phyloP scores from a whole-genome alignment of 92 coral and sea anemone genomes.

The Porites cylindrica region DNA sequence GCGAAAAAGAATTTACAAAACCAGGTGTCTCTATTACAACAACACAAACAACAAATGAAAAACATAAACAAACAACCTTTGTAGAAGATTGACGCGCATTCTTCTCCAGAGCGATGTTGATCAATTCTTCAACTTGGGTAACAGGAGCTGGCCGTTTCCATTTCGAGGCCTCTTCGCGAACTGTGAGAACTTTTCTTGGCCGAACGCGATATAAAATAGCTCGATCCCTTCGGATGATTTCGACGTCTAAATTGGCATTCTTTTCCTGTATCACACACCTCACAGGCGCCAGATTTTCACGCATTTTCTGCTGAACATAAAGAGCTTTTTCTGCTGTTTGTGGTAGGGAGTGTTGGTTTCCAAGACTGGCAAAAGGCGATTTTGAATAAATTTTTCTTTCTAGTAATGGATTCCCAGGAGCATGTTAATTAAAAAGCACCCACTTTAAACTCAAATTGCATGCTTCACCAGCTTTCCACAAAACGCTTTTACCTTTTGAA shows the following conservation, averaged over 20 bases:
- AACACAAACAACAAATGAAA: neutral
- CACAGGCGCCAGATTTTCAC: slow-evolving; percentile 68
- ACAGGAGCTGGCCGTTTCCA: slow-evolving; percentile 73
- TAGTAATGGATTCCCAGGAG: slow-evolving; percentile 14
- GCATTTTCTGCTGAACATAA: slow-evolving; percentile 47
- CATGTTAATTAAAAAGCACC: slow-evolving; percentile 5
- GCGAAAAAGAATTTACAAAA: neutral
- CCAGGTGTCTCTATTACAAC: neutral
- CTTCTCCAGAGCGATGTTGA: slow-evolving; percentile 26
- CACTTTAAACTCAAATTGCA: neutral
- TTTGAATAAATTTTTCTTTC: slow-evolving; percentile 16
- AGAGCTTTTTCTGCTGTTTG: no score
- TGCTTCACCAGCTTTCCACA: slow-evolving; percentile 9
- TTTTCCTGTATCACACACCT: slow-evolving; percentile 71
- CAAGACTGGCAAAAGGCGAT: neutral
- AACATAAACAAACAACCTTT: slow-evolving; percentile 21
- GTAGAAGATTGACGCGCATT: slow-evolving; percentile 15
- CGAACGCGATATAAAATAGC: slow-evolving; percentile 77
- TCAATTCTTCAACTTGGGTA: slow-evolving; percentile 55
- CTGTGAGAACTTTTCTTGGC: slow-evolving; percentile 70
- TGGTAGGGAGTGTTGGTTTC: neutral
- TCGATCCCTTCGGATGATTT: slow-evolving; percentile 74
- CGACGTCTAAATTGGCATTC: slow-evolving; percentile 76
- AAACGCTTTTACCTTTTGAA: neutral
- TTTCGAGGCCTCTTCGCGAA: slow-evolving; percentile 67